Percentiles rank a stretch among this genome's conserved stretches.
phyloP scores from a whole-genome alignment of 2,888 invertebrate genomes.

The Latrodectus elegans region DNA sequence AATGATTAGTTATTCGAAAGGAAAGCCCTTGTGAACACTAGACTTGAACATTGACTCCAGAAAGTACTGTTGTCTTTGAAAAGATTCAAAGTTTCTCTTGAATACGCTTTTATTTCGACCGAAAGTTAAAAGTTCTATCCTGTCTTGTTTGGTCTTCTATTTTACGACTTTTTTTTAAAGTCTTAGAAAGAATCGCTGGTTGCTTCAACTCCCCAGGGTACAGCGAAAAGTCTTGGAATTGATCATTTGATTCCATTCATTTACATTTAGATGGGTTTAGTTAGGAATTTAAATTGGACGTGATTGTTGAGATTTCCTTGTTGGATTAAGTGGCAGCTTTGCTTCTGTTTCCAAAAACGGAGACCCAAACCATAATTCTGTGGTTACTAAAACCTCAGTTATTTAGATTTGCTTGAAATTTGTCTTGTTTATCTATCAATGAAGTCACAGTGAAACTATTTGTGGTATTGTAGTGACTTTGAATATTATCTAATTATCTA shows the following conservation, averaged over 20 bases:
- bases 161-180: constrained; percentile 38
- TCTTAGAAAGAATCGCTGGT: constrained; percentile 20
- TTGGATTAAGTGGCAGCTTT: constrained; percentile 24
- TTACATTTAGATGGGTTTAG: constrained; percentile 68
- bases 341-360: neutral
- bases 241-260: constrained; percentile 52
- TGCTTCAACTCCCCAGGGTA: constrained; percentile 40
- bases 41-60: constrained; percentile 13
- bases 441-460: too few species aligned
- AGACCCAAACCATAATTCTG: neutral
- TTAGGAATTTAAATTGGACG: constrained; percentile 17
- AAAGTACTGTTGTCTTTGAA: constrained; percentile 30
- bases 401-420: too few species aligned
- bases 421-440: too few species aligned
- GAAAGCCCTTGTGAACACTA: constrained; percentile 44
- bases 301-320: constrained; percentile 28
- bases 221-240: constrained; percentile 23
- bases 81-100: constrained; percentile 3
- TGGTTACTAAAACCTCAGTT: neutral
- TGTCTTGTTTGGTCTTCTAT: constrained; percentile 13
- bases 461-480: too few species aligned
- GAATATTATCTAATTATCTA: too few species aligned
- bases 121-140: neutral
- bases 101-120: constrained; percentile 2
- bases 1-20: constrained; percentile 67